phyloP scores from a whole-genome alignment of 2,888 invertebrate species.

The Pammene fasciana region DNA sequence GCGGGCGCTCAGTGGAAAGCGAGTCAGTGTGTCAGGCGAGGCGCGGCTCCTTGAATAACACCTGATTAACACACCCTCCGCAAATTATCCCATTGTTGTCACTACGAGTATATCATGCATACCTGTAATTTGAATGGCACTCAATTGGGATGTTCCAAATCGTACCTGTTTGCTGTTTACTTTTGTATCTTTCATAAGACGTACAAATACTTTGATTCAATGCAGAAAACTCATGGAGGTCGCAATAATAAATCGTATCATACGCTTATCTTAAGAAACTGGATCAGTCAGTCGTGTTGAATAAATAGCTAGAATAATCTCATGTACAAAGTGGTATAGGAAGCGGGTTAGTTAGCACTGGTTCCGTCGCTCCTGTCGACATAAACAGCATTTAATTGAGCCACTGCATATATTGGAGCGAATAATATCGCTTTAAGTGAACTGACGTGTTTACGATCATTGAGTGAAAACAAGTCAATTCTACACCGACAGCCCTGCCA shows the following conservation, averaged over 20 bases:
- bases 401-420: conserved; percentile 54
- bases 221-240: background rate
- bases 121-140: background rate
- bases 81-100: conserved; percentile 40
- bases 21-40: conserved; percentile 80
- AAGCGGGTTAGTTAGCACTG: conserved; percentile 55
- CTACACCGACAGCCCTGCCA: conserved; percentile 33
- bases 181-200: background rate
- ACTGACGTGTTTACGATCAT: conserved; percentile 45
- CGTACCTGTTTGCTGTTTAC: background rate
- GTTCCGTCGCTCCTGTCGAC: conserved; percentile 48
- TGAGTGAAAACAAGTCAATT: conserved; percentile 43
- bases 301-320: conserved; percentile 29
- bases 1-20: conserved; percentile 69
- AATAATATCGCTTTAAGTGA: conserved; percentile 52
- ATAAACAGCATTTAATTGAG: conserved; percentile 54
- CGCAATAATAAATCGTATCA: conserved; percentile 7
- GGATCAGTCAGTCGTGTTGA: conserved; percentile 17
- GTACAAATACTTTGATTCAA: background rate
- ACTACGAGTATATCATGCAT: background rate
- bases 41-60: conserved; percentile 54
- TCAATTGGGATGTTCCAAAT: conserved; percentile 11
- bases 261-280: conserved; percentile 3
- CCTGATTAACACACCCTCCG: conserved; percentile 57
- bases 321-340: conserved; percentile 43